phyloP scores from a whole-genome alignment of 2,113 vertebrate genomes.

The Scalopus aquaticus region DNA sequence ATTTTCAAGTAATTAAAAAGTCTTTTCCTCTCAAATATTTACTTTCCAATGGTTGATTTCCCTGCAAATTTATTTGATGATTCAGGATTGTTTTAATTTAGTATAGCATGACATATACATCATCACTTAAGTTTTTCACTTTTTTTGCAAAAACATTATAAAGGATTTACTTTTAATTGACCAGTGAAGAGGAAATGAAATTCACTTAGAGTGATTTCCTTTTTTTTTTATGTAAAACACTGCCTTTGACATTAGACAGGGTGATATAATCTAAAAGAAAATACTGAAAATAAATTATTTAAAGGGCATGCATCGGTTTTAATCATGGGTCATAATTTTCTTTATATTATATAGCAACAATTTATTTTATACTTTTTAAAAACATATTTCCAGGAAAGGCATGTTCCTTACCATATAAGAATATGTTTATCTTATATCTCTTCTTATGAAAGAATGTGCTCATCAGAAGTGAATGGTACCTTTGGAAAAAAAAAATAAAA shows the following conservation, averaged over 20 bases:
- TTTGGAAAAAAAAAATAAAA: not conserved
- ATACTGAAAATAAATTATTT: not conserved
- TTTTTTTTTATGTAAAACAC: not conserved
- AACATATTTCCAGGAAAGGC: not conserved
- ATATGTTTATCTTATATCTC: not conserved
- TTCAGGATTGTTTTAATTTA: not conserved
- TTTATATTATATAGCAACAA: not conserved
- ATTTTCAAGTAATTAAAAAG: constrained; percentile 2
- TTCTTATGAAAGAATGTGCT: not conserved
- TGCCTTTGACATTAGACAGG: constrained; percentile 10
- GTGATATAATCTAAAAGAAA: constrained; percentile 64
- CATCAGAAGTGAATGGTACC: not conserved
- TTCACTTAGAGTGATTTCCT: constrained; percentile 23
- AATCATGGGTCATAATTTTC: not conserved
- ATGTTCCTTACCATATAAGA: not conserved
- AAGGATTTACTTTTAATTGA: too few species aligned
- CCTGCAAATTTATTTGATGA: not conserved
- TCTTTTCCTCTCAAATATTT: not conserved
- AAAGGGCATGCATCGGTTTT: not conserved
- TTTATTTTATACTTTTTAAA: not conserved
- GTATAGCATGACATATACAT: not conserved
- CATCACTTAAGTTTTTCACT: too few species aligned
- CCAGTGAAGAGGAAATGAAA: constrained; percentile 8
- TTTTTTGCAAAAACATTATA: too few species aligned
- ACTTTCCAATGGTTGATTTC: not conserved